Evolutionary conservation across 2,888 invertebrate genomes (phyloP).

Genomic region (Drosophila cognata): DNA sequence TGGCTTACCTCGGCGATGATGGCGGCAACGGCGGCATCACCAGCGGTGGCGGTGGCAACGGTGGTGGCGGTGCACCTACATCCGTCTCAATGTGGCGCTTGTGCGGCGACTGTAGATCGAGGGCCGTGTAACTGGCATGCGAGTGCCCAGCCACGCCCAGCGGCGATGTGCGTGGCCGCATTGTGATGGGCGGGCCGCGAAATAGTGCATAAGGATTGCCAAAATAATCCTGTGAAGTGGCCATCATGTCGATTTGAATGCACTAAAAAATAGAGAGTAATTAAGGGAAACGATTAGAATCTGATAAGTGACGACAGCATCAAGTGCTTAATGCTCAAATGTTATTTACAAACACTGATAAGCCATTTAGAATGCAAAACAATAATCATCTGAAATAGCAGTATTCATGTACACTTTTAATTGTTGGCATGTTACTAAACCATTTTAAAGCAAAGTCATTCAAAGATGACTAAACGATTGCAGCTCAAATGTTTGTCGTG

Average conservation of each 20-base stretch:
- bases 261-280: conserved; percentile 47
- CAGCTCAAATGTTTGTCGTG: conserved; percentile 27
- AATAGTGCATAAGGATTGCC: conserved; percentile 84
- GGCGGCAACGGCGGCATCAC: conserved; percentile 75
- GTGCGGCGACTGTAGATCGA: conserved; percentile 84
- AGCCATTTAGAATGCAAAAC: conserved; percentile 1
- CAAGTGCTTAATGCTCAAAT: not conserved
- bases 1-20: conserved; percentile 83
- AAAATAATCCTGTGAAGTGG: conserved; percentile 84
- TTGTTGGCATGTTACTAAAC: conserved; percentile 58
- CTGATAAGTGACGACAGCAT: not conserved
- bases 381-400: not conserved
- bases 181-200: conserved; percentile 83
- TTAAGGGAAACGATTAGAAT: not conserved
- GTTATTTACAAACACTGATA: not conserved
- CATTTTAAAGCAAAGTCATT: conserved; percentile 63
- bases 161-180: conserved; percentile 83
- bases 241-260: conserved; percentile 78
- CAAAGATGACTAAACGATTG: conserved; percentile 70
- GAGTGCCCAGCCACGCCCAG: conserved; percentile 75
- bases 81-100: conserved; percentile 82
- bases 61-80: conserved; percentile 80
- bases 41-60: conserved; percentile 78
- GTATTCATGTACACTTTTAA: conserved; percentile 23
- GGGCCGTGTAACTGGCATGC: conserved; percentile 59